Base-by-base conservation (phyloP, 1,140 invertebrate genomes). In the Lepidurus couesii region DNA sequence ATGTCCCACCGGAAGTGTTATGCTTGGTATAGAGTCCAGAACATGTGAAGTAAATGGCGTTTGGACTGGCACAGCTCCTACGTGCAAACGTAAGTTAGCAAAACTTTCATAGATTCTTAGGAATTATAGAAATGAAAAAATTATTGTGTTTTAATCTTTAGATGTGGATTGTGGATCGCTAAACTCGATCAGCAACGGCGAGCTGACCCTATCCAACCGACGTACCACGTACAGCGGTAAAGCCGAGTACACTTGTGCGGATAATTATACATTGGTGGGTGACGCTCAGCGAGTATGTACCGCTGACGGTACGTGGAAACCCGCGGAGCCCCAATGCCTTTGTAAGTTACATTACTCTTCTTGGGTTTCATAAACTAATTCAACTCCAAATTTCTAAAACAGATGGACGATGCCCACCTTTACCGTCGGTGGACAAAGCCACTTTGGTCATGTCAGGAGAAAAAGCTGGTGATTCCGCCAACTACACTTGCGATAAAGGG, bases 391-490 rank as follows among this genome's bases (percentile, higher is more conserved):
- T 65, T 65, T 65, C 21, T 77, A 80, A 34, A 78, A 78, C 81
- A 89, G 88, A 93, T 80, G 92, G 94, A 82, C 94, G 92, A 91
- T 96, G 94, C 83, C 91, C 92, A 0, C 91, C 92, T 78, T 92
- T 93, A 6, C 91, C 90, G 42, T 85, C 88, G 76, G 90, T 94
- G 1, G 86, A 90, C 8, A 92, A 93, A 1, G 93, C 92, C n/a
- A 85, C 89, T 1, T 90, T 94, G 0, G 84, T 86, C 1, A 88
- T 89, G 0, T 89, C 88, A 10, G 92, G 93, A 42, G 90, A 89
- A 82, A 88, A 91, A 80, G 90, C 90, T 8, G 92, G 92, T 11
- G 92, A 92, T 7, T 90, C 89, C 1, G 92, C 93, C 1, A 91
- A 89, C 0, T 96, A 95, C 82, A 87, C 87, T 7, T 97, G 95